Evolutionary conservation across 2,797 vertebrate species (phyloP), one percentile per base, ranked within the genome.

Genomic region (Macropodus opercularis): DNA sequence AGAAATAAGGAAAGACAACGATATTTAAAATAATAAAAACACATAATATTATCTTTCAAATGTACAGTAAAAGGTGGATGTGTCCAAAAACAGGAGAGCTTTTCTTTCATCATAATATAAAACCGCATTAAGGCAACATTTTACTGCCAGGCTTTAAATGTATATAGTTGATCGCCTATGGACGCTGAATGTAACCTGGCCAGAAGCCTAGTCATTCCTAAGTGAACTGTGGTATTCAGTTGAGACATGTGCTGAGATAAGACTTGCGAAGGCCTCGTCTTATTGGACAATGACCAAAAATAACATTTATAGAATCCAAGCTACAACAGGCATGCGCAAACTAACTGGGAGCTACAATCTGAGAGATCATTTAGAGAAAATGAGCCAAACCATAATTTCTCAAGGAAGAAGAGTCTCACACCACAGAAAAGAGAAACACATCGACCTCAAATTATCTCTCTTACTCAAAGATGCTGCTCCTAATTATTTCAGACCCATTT

Each of bases 211-310:
- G 83, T 64, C 73, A 60, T 83, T 81, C 80, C 57, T 29, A 40
- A n/a, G 26, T 72, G 42, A 56, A 35, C 49, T 63, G 34, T 29
- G 40, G 65, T 57, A 68, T 80, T 88, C 63, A 59, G 81, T 81
- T 79, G 60, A 88, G 85, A 83, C 84, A 74, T 67, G 77, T 67
- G 77, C 63, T 17, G 15, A 80, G 77, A 86, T 71, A 63, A 79
- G 62, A 69, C 64, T 71, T 72, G 69, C 54, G 41, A 83, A 69
- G 77, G 75, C 54, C 64, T 72, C 57, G 58, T 83, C 67, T 76
- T 80, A 88, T 85, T 85, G 81, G 86, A 87, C 87, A 86, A 87
- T 80, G 55, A 83, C 71, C 79, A 79, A 73, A 63, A 63, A 72
- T 87, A 86, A 86, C 47, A 29, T 78, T 80, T 72, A 24, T 29